phyloP scores from a whole-genome alignment of 53 echinoderm and acorn worm genomes.

The Crossaster papposus region DNA sequence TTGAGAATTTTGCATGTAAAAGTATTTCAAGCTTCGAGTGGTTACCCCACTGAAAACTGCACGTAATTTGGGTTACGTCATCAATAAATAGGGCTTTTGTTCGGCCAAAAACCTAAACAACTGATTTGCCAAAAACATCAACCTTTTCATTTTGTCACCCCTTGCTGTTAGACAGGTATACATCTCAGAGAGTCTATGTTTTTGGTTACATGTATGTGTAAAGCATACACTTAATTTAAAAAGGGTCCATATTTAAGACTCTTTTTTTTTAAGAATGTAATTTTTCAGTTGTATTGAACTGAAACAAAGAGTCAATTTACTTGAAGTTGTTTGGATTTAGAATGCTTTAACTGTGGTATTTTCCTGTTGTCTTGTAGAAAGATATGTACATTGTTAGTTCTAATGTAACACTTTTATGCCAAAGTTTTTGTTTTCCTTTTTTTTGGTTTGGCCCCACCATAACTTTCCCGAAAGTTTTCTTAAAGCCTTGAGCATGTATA shows the following conservation, averaged over 20 bases:
- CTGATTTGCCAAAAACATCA: neutral
- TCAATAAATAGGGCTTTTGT: too few species aligned
- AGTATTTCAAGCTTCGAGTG: too few species aligned
- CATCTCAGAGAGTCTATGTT: neutral
- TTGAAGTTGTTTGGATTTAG: slow-evolving; percentile 32
- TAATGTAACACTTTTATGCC: slow-evolving; percentile 37
- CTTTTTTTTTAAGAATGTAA: slow-evolving; percentile 18
- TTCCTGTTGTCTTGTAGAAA: slow-evolving; percentile 36
- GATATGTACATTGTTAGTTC: slow-evolving; percentile 55
- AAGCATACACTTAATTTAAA: slow-evolving; percentile 31
- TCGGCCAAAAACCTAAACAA: neutral
- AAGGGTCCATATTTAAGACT: slow-evolving; percentile 19
- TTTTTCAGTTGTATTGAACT: slow-evolving; percentile 36
- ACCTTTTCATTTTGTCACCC: neutral
- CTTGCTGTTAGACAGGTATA: neutral
- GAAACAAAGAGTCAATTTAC: neutral
- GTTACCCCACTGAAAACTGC: too few species aligned
- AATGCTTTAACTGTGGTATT: slow-evolving; percentile 20
- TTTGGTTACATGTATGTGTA: slow-evolving; percentile 31
- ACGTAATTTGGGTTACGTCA: too few species aligned
- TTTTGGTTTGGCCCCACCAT: slow-evolving; percentile 16
- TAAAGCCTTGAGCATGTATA: slow-evolving; percentile 56
- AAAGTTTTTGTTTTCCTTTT: neutral
- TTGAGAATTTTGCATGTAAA: too few species aligned
- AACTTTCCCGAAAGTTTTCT: slow-evolving; percentile 27